These are phyloP conservation scores for Cataglyphis livida DNA, from an alignment of 2,888 invertebrate species.

Conservation along the genomic window DNA sequence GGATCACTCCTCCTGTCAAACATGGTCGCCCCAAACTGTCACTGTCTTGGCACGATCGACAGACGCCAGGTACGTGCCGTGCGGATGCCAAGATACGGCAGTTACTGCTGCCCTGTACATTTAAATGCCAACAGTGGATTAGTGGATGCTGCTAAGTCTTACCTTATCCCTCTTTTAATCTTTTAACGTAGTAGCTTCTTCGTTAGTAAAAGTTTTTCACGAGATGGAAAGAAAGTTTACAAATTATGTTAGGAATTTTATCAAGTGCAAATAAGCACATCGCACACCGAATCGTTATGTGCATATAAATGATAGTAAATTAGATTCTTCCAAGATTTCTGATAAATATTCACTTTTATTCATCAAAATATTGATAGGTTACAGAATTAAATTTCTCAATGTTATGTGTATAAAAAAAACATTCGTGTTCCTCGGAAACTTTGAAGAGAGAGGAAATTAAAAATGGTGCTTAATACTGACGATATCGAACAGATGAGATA, in stretches of 20 bases:
- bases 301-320: neutral
- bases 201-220: neutral
- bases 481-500: conserved; percentile 22
- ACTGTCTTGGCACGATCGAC: conserved; percentile 94
- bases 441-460: conserved; percentile 31
- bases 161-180: neutral
- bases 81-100: conserved; percentile 96
- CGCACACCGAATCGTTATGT: neutral
- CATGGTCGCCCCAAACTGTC: conserved; percentile 92
- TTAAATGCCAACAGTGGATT: conserved; percentile 39
- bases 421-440: neutral
- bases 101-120: conserved; percentile 92
- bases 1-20: conserved; percentile 82
- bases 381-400: neutral
- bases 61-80: conserved; percentile 92
- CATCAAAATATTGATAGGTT: neutral
- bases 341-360: neutral
- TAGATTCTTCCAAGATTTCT: neutral
- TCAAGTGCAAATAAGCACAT: neutral
- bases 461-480: conserved; percentile 21
- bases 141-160: neutral
- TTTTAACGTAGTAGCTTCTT: neutral
- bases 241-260: neutral
- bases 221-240: neutral
- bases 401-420: neutral